Conservation (phyloP, 2,888 invertebrate species). For the Eristalinus sepulchralis region DNA sequence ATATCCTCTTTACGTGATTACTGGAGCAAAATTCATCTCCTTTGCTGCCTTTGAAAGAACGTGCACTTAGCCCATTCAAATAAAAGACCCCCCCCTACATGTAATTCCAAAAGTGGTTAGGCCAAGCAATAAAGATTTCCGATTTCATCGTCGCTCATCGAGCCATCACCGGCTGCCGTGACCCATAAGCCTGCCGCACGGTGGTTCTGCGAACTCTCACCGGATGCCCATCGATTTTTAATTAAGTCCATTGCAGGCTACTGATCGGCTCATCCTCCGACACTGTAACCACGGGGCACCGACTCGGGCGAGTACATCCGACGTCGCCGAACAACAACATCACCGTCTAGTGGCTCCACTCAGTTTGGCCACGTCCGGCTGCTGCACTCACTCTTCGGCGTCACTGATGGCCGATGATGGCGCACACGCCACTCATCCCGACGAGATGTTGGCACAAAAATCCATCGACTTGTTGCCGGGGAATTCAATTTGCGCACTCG, state of each 20-base stretch:
- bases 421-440: neutral
- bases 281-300: neutral
- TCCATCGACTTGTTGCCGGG: neutral
- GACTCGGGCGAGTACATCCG: neutral
- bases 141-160: neutral
- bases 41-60: neutral
- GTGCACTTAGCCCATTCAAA: neutral
- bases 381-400: neutral
- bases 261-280: neutral
- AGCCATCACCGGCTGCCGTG: neutral
- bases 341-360: neutral
- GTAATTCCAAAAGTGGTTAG: neutral
- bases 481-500: neutral
- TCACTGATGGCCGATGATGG: neutral
- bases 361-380: neutral
- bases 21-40: neutral
- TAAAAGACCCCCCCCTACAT: neutral
- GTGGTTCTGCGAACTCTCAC: neutral
- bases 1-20: too few species aligned
- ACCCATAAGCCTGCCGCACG: neutral
- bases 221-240: neutral
- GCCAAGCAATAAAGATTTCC: neutral
- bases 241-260: neutral
- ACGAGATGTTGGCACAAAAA: neutral
- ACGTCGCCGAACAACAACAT: neutral